These are phyloP conservation scores for Heterochromis multidens DNA, from an alignment of 2,113 vertebrate species.

Conservation along the genomic window DNA sequence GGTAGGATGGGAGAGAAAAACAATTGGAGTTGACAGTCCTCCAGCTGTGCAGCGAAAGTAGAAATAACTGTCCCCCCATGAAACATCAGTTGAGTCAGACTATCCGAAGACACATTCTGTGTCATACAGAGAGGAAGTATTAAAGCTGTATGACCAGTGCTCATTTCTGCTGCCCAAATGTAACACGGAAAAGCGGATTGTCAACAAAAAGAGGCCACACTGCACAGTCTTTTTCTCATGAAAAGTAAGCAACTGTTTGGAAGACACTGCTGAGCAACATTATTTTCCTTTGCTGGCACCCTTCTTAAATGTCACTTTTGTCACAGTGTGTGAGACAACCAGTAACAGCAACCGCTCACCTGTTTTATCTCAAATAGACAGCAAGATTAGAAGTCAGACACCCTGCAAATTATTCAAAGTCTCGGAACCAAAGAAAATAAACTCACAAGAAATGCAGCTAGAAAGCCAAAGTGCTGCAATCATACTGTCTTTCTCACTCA, in stretches of 20 bases:
- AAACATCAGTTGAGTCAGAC: conserved; percentile 36
- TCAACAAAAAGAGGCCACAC: not conserved
- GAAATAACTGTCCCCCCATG: conserved; percentile 23
- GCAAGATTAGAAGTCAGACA: conserved; percentile 43
- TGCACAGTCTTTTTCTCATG: not conserved
- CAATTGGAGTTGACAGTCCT: conserved; percentile 41
- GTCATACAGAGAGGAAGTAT: conserved; percentile 21
- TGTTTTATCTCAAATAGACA: conserved; percentile 10
- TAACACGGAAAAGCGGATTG: not conserved
- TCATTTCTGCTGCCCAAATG: conserved; percentile 12
- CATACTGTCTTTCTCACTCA: not conserved
- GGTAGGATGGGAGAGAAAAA: not conserved
- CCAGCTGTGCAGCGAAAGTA: conserved; percentile 48
- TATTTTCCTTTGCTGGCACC: conserved; percentile 1
- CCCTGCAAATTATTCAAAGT: conserved; percentile 34
- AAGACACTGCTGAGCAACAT: not conserved
- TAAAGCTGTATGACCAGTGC: not conserved
- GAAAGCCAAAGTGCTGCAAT: conserved; percentile 18
- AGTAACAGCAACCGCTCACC: not conserved
- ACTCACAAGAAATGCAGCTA: not conserved
- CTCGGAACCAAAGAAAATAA: not conserved
- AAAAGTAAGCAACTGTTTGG: not conserved
- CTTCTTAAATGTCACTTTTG: conserved; percentile 18
- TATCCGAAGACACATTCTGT: conserved; percentile 16
- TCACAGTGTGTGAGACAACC: conserved; percentile 15